phyloP scores from a whole-genome alignment of 1,140 invertebrate genomes.

The Drosophila lacertosa region DNA sequence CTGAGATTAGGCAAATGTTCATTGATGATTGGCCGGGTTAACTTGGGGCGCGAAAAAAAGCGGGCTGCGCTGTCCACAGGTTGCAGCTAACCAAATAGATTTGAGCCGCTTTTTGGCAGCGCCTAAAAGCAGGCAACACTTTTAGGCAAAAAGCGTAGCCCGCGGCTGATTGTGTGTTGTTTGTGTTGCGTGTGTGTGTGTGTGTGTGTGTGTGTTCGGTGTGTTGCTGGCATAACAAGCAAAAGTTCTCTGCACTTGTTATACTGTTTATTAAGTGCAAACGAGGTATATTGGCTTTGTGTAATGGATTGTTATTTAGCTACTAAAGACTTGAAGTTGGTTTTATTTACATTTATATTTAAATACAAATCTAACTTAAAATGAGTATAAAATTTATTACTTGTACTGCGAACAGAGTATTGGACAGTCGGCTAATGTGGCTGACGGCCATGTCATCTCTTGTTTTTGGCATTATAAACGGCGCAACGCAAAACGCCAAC shows the following conservation, averaged over 20 bases:
- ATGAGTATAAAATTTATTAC: too few relatives aligned
- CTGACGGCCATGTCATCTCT: too few relatives aligned
- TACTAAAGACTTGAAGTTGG: too few relatives aligned
- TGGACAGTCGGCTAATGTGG: too few relatives aligned
- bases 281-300: too few relatives aligned
- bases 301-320: too few relatives aligned
- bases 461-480: slow-evolving; percentile 10
- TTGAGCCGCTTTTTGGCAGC: slow-evolving; percentile 23
- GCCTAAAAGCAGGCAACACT: slow-evolving; percentile 47
- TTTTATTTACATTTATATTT: too few relatives aligned
- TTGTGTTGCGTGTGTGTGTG: neutral
- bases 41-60: neutral
- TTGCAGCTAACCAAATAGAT: neutral
- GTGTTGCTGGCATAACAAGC: slow-evolving; percentile 31
- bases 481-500: slow-evolving; percentile 2
- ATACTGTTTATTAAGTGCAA: too few relatives aligned
- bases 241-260: slow-evolving; percentile 34
- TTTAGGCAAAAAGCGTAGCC: slow-evolving; percentile 19
- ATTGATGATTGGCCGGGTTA: slow-evolving; percentile 17
- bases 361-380: too few relatives aligned
- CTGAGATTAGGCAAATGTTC: slow-evolving; percentile 42
- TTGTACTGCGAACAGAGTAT: too few relatives aligned
- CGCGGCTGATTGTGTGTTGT: slow-evolving; percentile 10
- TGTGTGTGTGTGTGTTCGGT: slow-evolving; percentile 1
- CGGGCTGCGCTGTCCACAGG: neutral